Evolutionary conservation across 1,140 invertebrate genomes (phyloP), one percentile per base, ranked within the genome.

Genomic region (Hypsibius dujardini): DNA sequence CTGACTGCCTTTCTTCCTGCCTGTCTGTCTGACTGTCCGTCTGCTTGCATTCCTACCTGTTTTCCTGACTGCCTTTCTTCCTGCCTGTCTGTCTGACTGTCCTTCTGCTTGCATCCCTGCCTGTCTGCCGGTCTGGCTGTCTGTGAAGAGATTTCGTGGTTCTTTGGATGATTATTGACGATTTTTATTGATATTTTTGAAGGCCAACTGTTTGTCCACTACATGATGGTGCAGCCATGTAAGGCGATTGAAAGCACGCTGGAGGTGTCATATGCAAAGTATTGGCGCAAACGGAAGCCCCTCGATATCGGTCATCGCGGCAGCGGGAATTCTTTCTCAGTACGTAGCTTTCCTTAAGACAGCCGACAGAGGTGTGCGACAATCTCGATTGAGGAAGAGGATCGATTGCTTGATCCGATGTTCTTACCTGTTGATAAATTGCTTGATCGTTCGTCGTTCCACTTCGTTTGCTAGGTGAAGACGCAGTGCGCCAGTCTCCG

Each of bases 291-390:
- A 71, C 83, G 85, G 67, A 88, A 88, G 85, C 88, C 90, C 1
- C 78, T 95, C 46, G 90, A 95, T 81, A 90, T 95, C 71, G 93
- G 92, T 0, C 93, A 96, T 78, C 83, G 92, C 72, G 93, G 93
- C 1, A 84, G 89, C 46, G 92, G 92, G 59, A 85, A 82, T 72
- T 85, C 85, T 2, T 80, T 79, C 70, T 80, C 70, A 75, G 46
- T 28, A 28, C 0, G 28, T 0, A 28, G 28, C 28, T 28, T 28
- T 28, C 28, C 28, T 28, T 28, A 0, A 28, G 28, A 28, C 28
- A 28, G 28, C 28, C 28, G 28, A 28, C 28, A 28, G 28, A 28
- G 28, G 28, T 28, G 28, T 28, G 28, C 28, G 28, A 28, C 28
- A 28, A 28, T 28, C 28, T 28, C 28, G 28, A 28, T 28, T 28